phyloP scores from a whole-genome alignment of 2,888 invertebrate species.

The Protodeltote pygarga region DNA sequence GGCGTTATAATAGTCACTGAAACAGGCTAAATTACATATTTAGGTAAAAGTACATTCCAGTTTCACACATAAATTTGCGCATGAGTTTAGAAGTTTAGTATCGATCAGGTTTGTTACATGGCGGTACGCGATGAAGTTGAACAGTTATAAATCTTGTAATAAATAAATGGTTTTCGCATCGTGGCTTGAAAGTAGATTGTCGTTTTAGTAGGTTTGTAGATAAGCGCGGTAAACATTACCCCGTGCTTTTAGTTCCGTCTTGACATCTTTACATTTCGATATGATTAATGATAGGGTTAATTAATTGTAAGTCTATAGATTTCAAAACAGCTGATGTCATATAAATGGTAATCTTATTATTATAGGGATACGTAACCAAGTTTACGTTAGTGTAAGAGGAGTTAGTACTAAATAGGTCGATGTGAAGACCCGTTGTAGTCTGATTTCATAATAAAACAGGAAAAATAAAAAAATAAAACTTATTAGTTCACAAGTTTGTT shows the following conservation, averaged over 20 bases:
- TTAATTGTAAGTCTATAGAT: conserved; percentile 45
- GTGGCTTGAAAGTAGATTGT: conserved; percentile 48
- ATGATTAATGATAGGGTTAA: conserved; percentile 48
- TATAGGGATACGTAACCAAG: conserved; percentile 44
- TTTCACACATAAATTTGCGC: conserved; percentile 39
- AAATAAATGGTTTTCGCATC: conserved; percentile 44
- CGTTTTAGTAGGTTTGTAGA: conserved; percentile 37
- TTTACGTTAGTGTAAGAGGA: conserved; percentile 52
- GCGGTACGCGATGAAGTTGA: conserved; percentile 40
- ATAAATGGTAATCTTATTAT: conserved; percentile 49
- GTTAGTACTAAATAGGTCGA: conserved; percentile 42
- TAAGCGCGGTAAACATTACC: conserved; percentile 23
- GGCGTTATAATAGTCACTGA: conserved; percentile 70
- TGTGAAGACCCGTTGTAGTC: conserved; percentile 42
- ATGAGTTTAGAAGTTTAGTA: conserved; percentile 18
- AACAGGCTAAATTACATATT: conserved; percentile 67
- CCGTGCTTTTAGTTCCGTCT: conserved; percentile 36
- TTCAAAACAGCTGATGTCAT: conserved; percentile 46
- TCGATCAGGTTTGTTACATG: conserved; percentile 27
- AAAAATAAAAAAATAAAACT: conserved; percentile 44
- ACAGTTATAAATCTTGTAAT: conserved; percentile 32
- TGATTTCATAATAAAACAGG: conserved; percentile 49
- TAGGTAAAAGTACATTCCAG: conserved; percentile 51
- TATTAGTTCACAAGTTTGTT: conserved; percentile 62
- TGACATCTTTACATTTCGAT: conserved; percentile 41